A percentile compares a stretch with the other conserved stretches of the same genome.
Conservation (phyloP, 1,140 invertebrate species). For the Ips typographus region DNA sequence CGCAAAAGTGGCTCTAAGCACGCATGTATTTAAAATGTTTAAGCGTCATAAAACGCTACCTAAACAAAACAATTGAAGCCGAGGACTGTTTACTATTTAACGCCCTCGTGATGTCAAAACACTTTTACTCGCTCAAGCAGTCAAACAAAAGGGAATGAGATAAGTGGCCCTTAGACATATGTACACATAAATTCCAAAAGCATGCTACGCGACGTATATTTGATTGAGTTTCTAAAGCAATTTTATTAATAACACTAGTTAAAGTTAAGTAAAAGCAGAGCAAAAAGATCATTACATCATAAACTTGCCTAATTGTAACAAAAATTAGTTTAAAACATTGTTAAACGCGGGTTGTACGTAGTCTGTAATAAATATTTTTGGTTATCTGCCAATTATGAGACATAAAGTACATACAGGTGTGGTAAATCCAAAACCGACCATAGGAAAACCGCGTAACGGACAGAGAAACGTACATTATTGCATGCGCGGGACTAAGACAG, state of each 20-base stretch:
- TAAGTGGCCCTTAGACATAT: constrained; percentile 9
- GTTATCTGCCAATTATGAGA: too few relatives aligned
- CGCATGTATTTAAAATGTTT: constrained; percentile 8
- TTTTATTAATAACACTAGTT: not conserved
- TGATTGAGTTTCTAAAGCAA: too few relatives aligned
- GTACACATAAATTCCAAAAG: not conserved
- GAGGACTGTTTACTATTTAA: constrained; percentile 12
- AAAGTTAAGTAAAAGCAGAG: not conserved
- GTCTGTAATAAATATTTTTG: not conserved
- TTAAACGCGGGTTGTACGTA: not conserved
- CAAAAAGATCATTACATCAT: not conserved
- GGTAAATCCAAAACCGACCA: too few relatives aligned
- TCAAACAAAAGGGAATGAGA: constrained; percentile 7
- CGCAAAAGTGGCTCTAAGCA: not conserved
- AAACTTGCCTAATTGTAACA: not conserved
- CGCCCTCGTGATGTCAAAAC: constrained; percentile 8
- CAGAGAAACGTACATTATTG: too few relatives aligned
- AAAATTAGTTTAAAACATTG: not conserved
- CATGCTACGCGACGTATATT: too few relatives aligned
- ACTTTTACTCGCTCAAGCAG: not conserved
- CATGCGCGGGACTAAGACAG: too few relatives aligned
- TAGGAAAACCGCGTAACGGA: too few relatives aligned
- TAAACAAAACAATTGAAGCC: constrained; percentile 6
- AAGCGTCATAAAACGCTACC: constrained; percentile 10
- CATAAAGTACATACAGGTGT: too few relatives aligned